Evolutionary conservation across 35 echinoderm and acorn worm genomes (phyloP), one percentile per base, ranked within the genome.

Genomic region (Diadema setosum): DNA sequence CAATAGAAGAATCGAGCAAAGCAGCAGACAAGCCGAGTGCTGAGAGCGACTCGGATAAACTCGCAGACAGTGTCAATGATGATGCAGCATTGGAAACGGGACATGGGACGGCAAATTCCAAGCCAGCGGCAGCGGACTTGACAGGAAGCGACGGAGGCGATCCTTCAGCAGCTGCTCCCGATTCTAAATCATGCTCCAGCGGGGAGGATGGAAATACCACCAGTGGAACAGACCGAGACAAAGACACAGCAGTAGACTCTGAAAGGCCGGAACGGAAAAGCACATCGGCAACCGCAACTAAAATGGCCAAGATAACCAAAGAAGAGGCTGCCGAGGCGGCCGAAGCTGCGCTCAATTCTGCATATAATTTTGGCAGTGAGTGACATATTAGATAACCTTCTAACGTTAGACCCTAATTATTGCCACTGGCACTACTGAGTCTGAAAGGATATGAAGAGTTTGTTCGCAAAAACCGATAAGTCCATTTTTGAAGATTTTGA

Each of bases 311-410:
- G 37, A 81, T 89, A 31, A 84, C 41, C 15, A 58, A 81, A 25
- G 82, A 84, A 65, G 34, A 43, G 32, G 92, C 92, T 45, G 32
- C 88, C 26, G 84, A 89, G 44, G 34, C 73, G 24, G 73, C 73
- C 39, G 73, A 78, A 21, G 73, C 73, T 16, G 73, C 73, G 8
- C 40, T 78, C 2, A 78, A 78, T 78, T 78, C 73, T 20, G 73
- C 73, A 18, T 78, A 42, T 78, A 44, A 44, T 42, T 78, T 78
- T 44, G 73, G 73, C 73, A 78, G 73, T 78, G 40, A 78, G 73
- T n/a, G n/a, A n/a, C n/a, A n/a, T n/a, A n/a, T n/a, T n/a, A n/a
- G n/a, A n/a, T n/a, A n/a, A n/a, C n/a, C n/a, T n/a, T n/a, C n/a
- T n/a, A n/a, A n/a, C n/a, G n/a, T n/a, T n/a, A n/a, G n/a, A n/a